Base-by-base conservation (phyloP, 2,888 invertebrate species). In the Gastracanthus pulcherrimus region DNA sequence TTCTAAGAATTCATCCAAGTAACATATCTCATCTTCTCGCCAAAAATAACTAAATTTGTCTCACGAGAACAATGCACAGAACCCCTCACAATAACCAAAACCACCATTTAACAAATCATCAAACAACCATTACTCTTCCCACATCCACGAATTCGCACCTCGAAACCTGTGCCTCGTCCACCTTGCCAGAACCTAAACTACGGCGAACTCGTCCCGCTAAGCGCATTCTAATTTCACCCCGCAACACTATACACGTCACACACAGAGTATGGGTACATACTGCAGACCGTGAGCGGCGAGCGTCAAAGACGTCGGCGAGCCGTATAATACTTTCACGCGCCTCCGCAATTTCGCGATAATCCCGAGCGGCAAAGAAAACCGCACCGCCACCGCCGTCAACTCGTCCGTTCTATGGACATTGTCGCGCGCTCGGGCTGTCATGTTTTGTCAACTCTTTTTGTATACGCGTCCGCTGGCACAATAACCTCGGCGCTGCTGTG, bases 361-460 rank as follows among this genome's bases (percentile, higher is more conserved):
- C 74, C 74, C 19, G 9, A 16, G 6, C 19, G n/a, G 67, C 72
- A 81, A 55, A 70, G 41, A 67, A 36, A 55, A 64, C 60, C n/a
- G n/a, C n/a, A n/a, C 48, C 58, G 36, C 64, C 70, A 72, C 45
- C 67, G 34, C 84, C 85, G 89, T 87, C 87, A 87, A 87, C 86
- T 86, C 36, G 62, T 62, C 62, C 62, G 31, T 34, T 4, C 36
- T n/a, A 11, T n/a, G n/a, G 19, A 34, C n/a, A 62, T 34, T 34
- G 62, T 36, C 62, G 62, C 19, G 36, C 64, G 26, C 11, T 11
- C 45, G 38, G 3, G n/a, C 71, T 89, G 90, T 89, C 90, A 88
- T 89, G 89, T 90, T 90, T 89, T 90, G 90, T 89, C 90, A 90
- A 90, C 90, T 90, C 88, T 87, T 88, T 86, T 89, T 88, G 85